phyloP scores from a whole-genome alignment of 1,140 invertebrate genomes.

The Spodoptera frugiperda region DNA sequence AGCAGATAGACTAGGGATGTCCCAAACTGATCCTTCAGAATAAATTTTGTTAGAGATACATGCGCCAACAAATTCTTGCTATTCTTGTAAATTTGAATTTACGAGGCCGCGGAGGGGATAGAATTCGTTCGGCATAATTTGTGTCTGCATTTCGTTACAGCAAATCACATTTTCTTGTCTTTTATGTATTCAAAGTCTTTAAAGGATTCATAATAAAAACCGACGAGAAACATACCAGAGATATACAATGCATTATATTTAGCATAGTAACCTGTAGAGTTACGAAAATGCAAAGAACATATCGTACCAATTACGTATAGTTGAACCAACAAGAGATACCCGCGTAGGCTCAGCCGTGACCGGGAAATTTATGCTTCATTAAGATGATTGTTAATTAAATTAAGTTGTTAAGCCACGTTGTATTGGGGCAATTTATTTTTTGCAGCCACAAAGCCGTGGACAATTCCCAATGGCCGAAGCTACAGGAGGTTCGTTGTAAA shows the following conservation, averaged over 20 bases:
- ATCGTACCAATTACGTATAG: slow-evolving; percentile 6
- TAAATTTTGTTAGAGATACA: slow-evolving; percentile 37
- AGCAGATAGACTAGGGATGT: slow-evolving; percentile 36
- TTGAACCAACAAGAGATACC: slow-evolving; percentile 17
- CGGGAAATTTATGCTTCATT: slow-evolving; percentile 30
- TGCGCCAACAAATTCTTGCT: slow-evolving; percentile 36
- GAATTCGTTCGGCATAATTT: slow-evolving; percentile 12
- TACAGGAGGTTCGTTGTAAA: slow-evolving; percentile 16
- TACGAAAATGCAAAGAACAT: not conserved
- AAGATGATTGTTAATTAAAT: slow-evolving; percentile 42
- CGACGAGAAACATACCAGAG: not conserved
- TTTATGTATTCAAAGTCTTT: not conserved
- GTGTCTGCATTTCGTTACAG: slow-evolving; percentile 18
- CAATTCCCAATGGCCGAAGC: slow-evolving; percentile 25
- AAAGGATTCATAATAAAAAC: too few relatives aligned
- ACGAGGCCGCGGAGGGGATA: slow-evolving; percentile 25
- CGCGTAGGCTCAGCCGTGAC: slow-evolving; percentile 25
- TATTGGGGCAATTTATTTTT: slow-evolving; percentile 41
- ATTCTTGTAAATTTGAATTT: slow-evolving; percentile 40
- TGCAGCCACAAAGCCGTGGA: slow-evolving; percentile 6
- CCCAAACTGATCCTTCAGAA: slow-evolving; percentile 38
- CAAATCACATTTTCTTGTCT: not conserved
- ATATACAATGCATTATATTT: not conserved
- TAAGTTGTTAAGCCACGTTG: slow-evolving; percentile 28
- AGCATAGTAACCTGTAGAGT: not conserved